Conservation (phyloP, 2,797 vertebrate genomes). For the Acrossocheilus wenchowensis region DNA sequence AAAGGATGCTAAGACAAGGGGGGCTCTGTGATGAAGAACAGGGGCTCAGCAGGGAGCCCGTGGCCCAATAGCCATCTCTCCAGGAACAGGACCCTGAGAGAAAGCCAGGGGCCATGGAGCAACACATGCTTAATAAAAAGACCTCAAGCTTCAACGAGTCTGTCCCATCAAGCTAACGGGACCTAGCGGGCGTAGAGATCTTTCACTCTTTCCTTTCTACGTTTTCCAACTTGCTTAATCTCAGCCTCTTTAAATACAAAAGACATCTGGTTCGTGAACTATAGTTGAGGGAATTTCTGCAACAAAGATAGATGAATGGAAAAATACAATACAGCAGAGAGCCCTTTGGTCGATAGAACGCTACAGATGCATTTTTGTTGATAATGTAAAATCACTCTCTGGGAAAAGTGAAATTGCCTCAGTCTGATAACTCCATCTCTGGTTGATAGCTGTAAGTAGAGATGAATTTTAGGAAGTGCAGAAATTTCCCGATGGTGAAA, state of each 20-base stretch:
- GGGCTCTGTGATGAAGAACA: conserved; percentile 72
- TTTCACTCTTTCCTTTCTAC: conserved; percentile 26
- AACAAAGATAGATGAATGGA: conserved; percentile 17
- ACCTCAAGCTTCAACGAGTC: conserved; percentile 75
- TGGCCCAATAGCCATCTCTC: conserved; percentile 73
- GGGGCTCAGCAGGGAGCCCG: conserved; percentile 72
- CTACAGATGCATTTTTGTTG: conserved; percentile 33
- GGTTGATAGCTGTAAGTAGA: conserved; percentile 37
- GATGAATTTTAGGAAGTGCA: conserved; percentile 35
- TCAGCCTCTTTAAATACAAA: conserved; percentile 32
- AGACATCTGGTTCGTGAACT: conserved; percentile 14
- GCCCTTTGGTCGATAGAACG: conserved; percentile 31
- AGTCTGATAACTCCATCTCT: conserved; percentile 38
- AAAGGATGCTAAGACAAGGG: conserved; percentile 78
- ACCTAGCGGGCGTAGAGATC: conserved; percentile 61
- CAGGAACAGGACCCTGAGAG: conserved; percentile 73
- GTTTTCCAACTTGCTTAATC: conserved; percentile 38
- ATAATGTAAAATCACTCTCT: conserved; percentile 31
- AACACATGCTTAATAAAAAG: conserved; percentile 78
- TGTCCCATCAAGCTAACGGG: conserved; percentile 70
- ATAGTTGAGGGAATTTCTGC: conserved; percentile 14
- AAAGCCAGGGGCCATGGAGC: conserved; percentile 76
- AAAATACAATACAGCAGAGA: conserved; percentile 45
- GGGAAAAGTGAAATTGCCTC: conserved; percentile 45
- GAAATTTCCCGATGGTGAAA: conserved; percentile 34